Evolutionary conservation across 2,113 vertebrate genomes (phyloP).

Genomic region (Triplophysa siluroides): DNA sequence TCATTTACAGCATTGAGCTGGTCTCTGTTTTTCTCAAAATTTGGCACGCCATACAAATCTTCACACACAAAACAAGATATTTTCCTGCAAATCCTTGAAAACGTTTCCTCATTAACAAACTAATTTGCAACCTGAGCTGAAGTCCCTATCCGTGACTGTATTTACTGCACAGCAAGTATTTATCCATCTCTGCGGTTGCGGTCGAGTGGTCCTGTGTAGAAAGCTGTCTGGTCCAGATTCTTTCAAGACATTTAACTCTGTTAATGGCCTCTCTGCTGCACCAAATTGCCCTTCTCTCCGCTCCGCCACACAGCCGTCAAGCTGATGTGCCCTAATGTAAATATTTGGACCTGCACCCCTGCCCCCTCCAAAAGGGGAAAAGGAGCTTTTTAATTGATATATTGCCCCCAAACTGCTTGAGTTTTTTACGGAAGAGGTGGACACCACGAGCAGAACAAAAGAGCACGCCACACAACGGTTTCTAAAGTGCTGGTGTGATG

Average conservation of each 20-base stretch:
- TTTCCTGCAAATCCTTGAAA: not conserved
- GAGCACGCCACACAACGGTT: constrained; percentile 27
- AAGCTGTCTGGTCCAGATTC: constrained; percentile 66
- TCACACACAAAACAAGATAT: too few relatives aligned
- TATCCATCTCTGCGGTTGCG: constrained; percentile 14
- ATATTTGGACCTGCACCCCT: constrained; percentile 66
- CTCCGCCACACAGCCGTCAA: constrained; percentile 65
- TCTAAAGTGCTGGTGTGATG: constrained; percentile 51
- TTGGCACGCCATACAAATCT: too few relatives aligned
- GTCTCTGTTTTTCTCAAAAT: too few relatives aligned
- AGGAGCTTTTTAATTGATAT: constrained; percentile 59
- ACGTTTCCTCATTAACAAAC: not conserved
- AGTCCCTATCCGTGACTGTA: constrained; percentile 26
- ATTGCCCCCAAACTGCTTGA: constrained; percentile 43
- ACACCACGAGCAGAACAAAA: constrained; percentile 38
- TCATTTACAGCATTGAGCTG: too few relatives aligned
- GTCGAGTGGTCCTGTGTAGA: constrained; percentile 54
- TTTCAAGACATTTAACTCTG: constrained; percentile 70
- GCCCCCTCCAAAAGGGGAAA: constrained; percentile 44
- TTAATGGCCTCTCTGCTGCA: constrained; percentile 70
- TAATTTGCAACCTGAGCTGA: constrained; percentile 26
- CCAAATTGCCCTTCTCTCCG: constrained; percentile 60
- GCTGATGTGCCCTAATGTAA: constrained; percentile 69
- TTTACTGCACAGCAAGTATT: constrained; percentile 32
- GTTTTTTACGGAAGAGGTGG: constrained; percentile 34